Evolutionary conservation across 2,888 invertebrate species (phyloP), one percentile per base, ranked within the genome.

Genomic region (Rhagophthalmus giganteus): DNA sequence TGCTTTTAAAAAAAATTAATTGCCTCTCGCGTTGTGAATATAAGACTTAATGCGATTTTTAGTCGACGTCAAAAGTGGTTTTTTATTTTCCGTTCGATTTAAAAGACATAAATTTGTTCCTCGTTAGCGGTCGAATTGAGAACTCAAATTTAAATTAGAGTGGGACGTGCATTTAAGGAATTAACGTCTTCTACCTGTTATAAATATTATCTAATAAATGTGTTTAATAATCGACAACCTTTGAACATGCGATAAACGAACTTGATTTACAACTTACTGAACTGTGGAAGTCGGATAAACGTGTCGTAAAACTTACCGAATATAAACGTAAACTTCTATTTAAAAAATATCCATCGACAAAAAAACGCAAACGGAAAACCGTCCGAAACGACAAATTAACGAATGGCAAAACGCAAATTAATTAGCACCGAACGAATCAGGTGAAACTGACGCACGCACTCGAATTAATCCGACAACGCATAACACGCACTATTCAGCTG

Each of bases 401-500:
- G 16, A 11, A 31, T 2, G n/a, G 2, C n/a, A 8, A 33, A 3
- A 9, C 10, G 13, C 11, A 9, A 33, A 20, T 11, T 11, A n/a
- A 10, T 20, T 24, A 15, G 13, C 39, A 39, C 38, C 32, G 15
- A 14, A 13, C 25, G 10, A 25, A 30, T 40, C 35, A 42, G 34
- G 30, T 41, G 24, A 39, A 25, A 7, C 11, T 2, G 12, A 16
- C 11, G 11, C 49, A 32, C 42, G 49, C 49, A 48, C 47, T 32
- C 6, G 25, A 11, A 32, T 16, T 31, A 31, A 27, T 25, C 10
- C 20, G 24, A 45, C 9, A 15, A 30, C 35, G 35, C 7, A 37
- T n/a, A 25, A 39, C 44, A 31, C 39, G 34, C 45, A 40, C 35
- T 31, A 34, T 37, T 40, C 40, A 8, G 32, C 33, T 51, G 50